These are phyloP conservation scores for Lerista edwardsae DNA, from an alignment of 2,797 vertebrate species.

Conservation along the genomic window DNA sequence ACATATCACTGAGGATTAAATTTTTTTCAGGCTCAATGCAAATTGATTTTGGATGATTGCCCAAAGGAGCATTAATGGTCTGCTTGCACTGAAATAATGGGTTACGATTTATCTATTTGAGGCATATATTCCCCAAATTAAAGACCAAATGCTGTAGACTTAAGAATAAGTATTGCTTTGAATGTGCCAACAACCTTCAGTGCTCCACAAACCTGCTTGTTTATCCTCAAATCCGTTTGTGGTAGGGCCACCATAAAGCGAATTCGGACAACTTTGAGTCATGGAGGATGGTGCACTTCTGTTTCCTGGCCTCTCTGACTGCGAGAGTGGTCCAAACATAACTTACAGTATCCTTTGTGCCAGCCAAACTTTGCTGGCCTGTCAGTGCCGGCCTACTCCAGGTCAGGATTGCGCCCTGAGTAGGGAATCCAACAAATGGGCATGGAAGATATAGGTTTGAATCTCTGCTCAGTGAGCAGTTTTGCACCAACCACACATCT, in stretches of 20 bases:
- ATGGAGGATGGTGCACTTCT: too few species aligned
- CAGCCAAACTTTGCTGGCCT: too few species aligned
- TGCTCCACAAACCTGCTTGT: not conserved
- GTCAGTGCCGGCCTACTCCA: too few species aligned
- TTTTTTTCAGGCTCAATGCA: conserved; percentile 56
- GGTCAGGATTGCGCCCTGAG: too few species aligned
- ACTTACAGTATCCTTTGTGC: too few species aligned
- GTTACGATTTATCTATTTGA: conserved; percentile 29
- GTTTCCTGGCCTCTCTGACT: too few species aligned
- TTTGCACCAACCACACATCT: not conserved
- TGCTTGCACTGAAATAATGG: conserved; percentile 40
- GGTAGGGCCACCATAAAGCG: not conserved
- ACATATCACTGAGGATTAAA: conserved; percentile 54
- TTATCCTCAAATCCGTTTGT: not conserved
- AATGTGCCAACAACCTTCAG: not conserved
- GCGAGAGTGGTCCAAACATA: too few species aligned
- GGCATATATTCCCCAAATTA: conserved; percentile 13
- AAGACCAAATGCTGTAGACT: not conserved
- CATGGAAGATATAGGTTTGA: not conserved
- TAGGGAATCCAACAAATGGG: not conserved
- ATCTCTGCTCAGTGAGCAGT: not conserved
- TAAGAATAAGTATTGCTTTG: conserved; percentile 12
- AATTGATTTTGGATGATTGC: conserved; percentile 48
- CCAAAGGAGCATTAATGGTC: conserved; percentile 49
- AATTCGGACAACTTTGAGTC: too few species aligned